phyloP scores from a whole-genome alignment of 2,113 vertebrate genomes.

The Ailurus styani region DNA sequence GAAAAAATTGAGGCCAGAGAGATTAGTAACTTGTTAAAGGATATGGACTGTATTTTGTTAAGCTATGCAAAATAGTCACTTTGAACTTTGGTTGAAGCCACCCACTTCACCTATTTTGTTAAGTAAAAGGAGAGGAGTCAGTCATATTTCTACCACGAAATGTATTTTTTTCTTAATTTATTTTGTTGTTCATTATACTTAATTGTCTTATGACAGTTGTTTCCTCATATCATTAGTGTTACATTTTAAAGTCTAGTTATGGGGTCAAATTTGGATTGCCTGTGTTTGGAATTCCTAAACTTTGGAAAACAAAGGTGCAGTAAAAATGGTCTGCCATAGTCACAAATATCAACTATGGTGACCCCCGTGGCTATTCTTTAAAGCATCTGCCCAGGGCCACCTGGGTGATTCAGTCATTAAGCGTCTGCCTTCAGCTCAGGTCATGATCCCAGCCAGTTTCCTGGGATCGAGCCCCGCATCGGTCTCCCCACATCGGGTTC shows the following conservation, averaged over 20 bases:
- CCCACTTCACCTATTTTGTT: neutral
- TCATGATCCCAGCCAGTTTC: too few relatives aligned
- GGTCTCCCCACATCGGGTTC: too few relatives aligned
- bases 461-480: too few relatives aligned
- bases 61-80: neutral
- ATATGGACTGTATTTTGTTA: constrained; percentile 1
- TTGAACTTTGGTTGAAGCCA: neutral
- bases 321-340: neutral
- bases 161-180: neutral
- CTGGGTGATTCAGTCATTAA: too few relatives aligned
- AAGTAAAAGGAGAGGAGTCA: neutral
- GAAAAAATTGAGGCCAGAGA: neutral
- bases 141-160: neutral
- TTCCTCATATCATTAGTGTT: neutral
- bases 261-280: neutral
- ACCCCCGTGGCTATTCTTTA: neutral
- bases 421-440: too few relatives aligned
- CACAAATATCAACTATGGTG: neutral
- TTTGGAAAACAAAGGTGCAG: neutral
- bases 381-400: neutral
- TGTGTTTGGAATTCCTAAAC: neutral
- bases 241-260: neutral
- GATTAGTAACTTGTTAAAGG: constrained; percentile 5
- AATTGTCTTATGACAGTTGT: neutral
- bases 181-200: neutral